Percentiles rank a stretch among this genome's conserved stretches.
Evolutionary conservation across 2,888 invertebrate species (phyloP).

Genomic region (Terebella lapidaria): DNA sequence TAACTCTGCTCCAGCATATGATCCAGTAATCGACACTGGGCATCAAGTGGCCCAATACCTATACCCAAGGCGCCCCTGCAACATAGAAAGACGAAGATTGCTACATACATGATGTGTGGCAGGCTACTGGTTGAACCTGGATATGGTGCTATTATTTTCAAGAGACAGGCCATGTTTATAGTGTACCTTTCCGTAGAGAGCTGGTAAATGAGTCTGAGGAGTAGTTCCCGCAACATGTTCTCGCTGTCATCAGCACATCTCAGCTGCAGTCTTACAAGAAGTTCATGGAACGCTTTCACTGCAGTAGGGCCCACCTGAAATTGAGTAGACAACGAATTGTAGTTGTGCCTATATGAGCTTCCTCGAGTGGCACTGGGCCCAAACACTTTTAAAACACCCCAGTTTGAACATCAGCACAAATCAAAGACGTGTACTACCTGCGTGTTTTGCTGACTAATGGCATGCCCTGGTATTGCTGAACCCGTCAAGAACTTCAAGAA

Average conservation of each 20-base stretch:
- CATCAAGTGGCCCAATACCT: constrained; percentile 64
- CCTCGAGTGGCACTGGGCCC: too few species aligned
- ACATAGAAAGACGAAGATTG: not conserved
- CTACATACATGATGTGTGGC: too few species aligned
- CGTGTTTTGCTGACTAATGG: constrained; percentile 9
- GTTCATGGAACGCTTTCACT: constrained; percentile 68
- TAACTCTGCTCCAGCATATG: constrained; percentile 65
- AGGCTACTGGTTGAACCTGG: too few species aligned
- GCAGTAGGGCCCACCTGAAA: constrained; percentile 71
- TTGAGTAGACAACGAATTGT: not conserved
- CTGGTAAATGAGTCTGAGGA: constrained; percentile 69
- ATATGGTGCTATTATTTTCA: too few species aligned
- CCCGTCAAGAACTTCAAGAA: constrained; percentile 45
- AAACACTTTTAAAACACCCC: too few species aligned
- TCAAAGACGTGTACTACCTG: constrained; percentile 12
- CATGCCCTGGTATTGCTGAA: constrained; percentile 1
- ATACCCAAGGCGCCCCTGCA: not conserved
- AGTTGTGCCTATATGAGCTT: not conserved
- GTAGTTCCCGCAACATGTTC: constrained; percentile 61
- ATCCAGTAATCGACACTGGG: constrained; percentile 69
- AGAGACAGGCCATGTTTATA: too few species aligned
- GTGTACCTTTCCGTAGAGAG: constrained; percentile 66
- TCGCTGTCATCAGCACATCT: constrained; percentile 59
- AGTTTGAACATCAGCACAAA: not conserved
- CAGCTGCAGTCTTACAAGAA: constrained; percentile 66